Evolutionary conservation across 2,113 vertebrate species (phyloP).

Genomic region (Clarias magur): DNA sequence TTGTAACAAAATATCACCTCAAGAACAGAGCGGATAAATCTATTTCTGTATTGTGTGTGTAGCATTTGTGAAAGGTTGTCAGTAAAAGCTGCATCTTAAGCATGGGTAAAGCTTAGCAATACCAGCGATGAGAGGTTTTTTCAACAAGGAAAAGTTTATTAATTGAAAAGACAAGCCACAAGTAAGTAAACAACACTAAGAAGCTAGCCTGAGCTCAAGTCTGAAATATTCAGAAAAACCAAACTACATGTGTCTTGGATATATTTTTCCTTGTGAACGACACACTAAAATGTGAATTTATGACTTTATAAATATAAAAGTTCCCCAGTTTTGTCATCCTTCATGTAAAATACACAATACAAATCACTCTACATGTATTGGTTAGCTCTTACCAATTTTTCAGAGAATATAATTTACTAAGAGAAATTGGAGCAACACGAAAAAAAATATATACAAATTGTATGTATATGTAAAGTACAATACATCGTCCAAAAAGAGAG

Average conservation of each 20-base stretch:
- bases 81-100: not conserved
- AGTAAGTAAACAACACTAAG: conserved; percentile 82
- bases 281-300: conserved; percentile 78
- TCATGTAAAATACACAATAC: conserved; percentile 81
- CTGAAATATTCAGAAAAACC: conserved; percentile 85
- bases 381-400: conserved; percentile 72
- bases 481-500: conserved; percentile 68
- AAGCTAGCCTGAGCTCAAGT: conserved; percentile 85
- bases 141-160: conserved; percentile 82
- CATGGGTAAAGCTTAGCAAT: not conserved
- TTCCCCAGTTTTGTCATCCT: conserved; percentile 73
- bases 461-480: conserved; percentile 77
- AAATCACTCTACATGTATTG: conserved; percentile 77
- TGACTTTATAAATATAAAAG: conserved; percentile 82
- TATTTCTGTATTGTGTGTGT: not conserved
- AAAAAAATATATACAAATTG: conserved; percentile 64
- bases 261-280: conserved; percentile 74
- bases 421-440: conserved; percentile 64
- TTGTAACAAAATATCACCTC: no score
- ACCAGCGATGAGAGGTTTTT: not conserved
- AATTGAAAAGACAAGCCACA: conserved; percentile 83
- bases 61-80: not conserved
- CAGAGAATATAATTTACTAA: conserved; percentile 72
- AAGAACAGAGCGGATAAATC: no score
- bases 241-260: conserved; percentile 83